A percentile compares a stretch with the other conserved stretches of the same genome.
These are phyloP conservation scores for Phrixothrix hirtus DNA, from an alignment of 2,888 invertebrate species.

Conservation along the genomic window DNA sequence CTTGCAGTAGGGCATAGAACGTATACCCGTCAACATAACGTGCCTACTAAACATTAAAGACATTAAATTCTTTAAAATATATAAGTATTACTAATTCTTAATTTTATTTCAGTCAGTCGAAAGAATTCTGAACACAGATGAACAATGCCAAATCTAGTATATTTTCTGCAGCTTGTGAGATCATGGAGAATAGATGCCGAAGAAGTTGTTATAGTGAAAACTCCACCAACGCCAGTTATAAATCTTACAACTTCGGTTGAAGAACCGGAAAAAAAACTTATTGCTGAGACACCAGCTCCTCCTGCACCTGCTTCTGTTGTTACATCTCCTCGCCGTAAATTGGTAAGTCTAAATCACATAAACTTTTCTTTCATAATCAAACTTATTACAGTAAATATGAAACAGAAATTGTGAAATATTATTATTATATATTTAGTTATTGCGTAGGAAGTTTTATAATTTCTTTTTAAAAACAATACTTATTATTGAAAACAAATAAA, in stretches of 20 bases:
- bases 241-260: slow-evolving; percentile 48
- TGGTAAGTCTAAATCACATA: slow-evolving; percentile 10
- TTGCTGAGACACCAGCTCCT: not conserved
- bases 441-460: too few species aligned
- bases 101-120: not conserved
- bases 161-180: slow-evolving; percentile 43
- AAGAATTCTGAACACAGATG: not conserved
- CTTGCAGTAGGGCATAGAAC: too few species aligned
- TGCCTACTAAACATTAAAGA: too few species aligned
- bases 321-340: not conserved
- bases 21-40: too few species aligned
- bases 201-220: slow-evolving; percentile 25
- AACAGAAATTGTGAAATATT: too few species aligned
- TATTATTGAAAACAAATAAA: too few species aligned
- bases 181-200: slow-evolving; percentile 48
- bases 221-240: slow-evolving; percentile 50
- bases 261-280: slow-evolving; percentile 39
- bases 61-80: too few species aligned
- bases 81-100: too few species aligned
- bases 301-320: slow-evolving; percentile 5
- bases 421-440: too few species aligned
- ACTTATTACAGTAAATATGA: too few species aligned
- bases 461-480: too few species aligned
- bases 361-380: not conserved
- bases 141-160: slow-evolving; percentile 45